phyloP scores from a whole-genome alignment of 2,113 vertebrate species.

The Psammodynastes pulverulentus region DNA sequence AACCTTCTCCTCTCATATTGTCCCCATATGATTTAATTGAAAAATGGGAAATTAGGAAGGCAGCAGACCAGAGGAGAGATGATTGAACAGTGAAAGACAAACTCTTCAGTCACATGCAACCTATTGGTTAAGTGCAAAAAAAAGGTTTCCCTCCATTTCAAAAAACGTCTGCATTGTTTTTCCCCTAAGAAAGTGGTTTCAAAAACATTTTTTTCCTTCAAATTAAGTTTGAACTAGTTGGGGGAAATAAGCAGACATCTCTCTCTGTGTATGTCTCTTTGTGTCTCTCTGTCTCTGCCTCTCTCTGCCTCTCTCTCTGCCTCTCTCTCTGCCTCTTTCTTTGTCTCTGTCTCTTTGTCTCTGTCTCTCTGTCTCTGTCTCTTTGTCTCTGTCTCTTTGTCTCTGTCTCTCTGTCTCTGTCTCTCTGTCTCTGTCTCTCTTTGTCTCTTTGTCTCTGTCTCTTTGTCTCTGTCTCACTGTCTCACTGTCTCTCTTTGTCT shows the following conservation, averaged over 20 bases:
- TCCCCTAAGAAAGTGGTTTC: not conserved
- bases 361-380: too few species aligned
- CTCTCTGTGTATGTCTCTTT: too few species aligned
- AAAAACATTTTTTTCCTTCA: not conserved
- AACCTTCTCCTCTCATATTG: not conserved
- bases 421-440: not conserved
- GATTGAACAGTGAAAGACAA: not conserved
- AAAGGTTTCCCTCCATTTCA: not conserved
- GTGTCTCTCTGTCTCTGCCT: not conserved
- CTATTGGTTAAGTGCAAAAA: not conserved
- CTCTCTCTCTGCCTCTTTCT: too few species aligned
- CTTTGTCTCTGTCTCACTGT: too few species aligned
- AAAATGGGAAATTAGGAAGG: not conserved
- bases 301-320: too few species aligned
- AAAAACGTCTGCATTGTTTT: not conserved
- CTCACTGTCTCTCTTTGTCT: too few species aligned
- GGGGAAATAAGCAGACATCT: not conserved
- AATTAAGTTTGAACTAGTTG: not conserved
- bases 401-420: not conserved
- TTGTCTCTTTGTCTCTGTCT: too few species aligned
- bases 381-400: too few species aligned
- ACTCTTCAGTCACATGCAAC: not conserved
- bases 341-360: too few species aligned
- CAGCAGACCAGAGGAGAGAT: not conserved
- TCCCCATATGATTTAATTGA: not conserved